These are phyloP conservation scores for Psettodes erumei DNA, from an alignment of 2,113 vertebrate genomes.

Conservation along the genomic window DNA sequence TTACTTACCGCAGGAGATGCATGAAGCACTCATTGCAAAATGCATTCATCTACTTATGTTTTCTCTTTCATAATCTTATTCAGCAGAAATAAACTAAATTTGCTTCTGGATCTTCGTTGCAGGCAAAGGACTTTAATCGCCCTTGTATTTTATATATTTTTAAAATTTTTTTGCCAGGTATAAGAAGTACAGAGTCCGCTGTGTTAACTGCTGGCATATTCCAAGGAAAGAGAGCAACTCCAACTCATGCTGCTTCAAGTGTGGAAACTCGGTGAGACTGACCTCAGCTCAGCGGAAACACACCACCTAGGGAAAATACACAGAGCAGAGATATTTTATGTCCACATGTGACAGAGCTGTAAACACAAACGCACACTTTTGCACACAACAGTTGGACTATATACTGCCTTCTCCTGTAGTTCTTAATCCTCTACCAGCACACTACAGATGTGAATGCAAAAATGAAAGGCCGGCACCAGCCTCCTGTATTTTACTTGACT, in stretches of 20 bases:
- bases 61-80: neutral
- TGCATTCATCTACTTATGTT: neutral
- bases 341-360: constrained; percentile 20
- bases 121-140: neutral
- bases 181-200: constrained; percentile 91
- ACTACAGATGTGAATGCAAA: neutral
- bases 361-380: constrained; percentile 7
- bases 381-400: neutral
- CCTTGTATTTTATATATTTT: neutral
- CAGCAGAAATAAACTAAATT: neutral
- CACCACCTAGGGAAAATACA: constrained; percentile 46
- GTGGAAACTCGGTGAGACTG: constrained; percentile 80
- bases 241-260: constrained; percentile 83
- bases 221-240: constrained; percentile 88
- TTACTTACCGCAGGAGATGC: neutral
- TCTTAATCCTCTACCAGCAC: constrained; percentile 9
- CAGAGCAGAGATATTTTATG: constrained; percentile 28
- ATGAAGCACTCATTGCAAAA: neutral
- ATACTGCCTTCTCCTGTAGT: neutral
- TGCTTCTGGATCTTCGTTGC: no score
- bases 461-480: neutral
- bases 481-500: constrained; percentile 20
- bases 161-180: constrained; percentile 83
- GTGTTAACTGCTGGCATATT: constrained; percentile 89
- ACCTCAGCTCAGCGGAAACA: constrained; percentile 73